phyloP scores from a whole-genome alignment of 1,140 invertebrate genomes.

The Argopecten irradians region DNA sequence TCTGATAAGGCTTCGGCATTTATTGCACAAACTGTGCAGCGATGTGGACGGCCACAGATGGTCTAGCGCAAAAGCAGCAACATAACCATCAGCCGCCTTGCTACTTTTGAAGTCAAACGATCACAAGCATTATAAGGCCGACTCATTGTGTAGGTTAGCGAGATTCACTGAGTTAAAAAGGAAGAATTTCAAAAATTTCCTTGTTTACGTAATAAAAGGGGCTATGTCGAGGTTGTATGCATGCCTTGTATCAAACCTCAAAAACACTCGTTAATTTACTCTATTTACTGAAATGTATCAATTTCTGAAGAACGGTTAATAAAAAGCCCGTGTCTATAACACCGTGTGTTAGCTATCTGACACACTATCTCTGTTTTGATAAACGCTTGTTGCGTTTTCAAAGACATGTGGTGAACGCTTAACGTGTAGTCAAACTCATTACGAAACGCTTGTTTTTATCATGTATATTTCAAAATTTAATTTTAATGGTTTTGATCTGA shows the following conservation, averaged over 20 bases:
- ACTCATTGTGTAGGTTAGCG: background rate
- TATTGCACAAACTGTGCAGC: background rate
- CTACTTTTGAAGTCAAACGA: background rate
- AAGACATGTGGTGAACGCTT: background rate
- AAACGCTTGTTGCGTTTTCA: background rate
- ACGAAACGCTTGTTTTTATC: background rate
- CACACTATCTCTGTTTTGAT: background rate
- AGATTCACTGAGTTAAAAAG: background rate
- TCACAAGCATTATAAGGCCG: background rate
- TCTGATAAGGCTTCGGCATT: background rate
- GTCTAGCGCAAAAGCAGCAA: background rate
- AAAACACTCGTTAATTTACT: constrained; percentile 6
- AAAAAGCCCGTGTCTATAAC: background rate
- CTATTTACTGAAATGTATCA: background rate
- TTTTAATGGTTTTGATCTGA: background rate
- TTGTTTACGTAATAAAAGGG: background rate
- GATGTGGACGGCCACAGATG: background rate
- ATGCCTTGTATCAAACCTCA: constrained; percentile 12
- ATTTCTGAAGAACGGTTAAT: background rate
- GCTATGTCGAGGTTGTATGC: background rate
- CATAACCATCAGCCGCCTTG: background rate
- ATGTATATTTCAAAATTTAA: background rate
- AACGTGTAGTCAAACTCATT: background rate
- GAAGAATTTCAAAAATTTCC: background rate
- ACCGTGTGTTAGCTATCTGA: background rate